A percentile compares a stretch with the other conserved stretches of the same genome.
These are phyloP conservation scores for Pipa parva DNA, from an alignment of 2,113 vertebrate genomes.

Conservation along the genomic window DNA sequence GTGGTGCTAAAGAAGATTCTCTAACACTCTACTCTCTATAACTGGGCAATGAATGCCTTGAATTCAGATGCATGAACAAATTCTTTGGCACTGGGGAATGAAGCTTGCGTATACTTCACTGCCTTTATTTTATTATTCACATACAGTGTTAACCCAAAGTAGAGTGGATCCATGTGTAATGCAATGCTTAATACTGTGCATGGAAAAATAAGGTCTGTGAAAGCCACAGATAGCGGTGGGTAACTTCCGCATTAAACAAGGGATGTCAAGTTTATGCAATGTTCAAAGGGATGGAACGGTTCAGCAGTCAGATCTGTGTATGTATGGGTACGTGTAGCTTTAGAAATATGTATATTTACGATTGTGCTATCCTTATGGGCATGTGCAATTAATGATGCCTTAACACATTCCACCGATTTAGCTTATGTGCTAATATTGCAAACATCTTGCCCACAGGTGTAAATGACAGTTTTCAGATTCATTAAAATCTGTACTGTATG, in stretches of 20 bases:
- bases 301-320: background rate
- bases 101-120: slow-evolving; percentile 3
- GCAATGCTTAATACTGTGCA: background rate
- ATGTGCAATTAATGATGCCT: background rate
- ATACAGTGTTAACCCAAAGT: background rate
- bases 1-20: slow-evolving; percentile 27
- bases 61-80: slow-evolving; percentile 27
- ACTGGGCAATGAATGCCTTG: slow-evolving; percentile 36
- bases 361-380: background rate
- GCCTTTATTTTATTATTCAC: background rate
- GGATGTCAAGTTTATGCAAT: slow-evolving; percentile 22
- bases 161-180: background rate
- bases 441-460: slow-evolving; percentile 25
- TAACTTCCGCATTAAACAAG: slow-evolving; percentile 19
- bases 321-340: background rate
- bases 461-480: too few species aligned
- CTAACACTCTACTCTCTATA: slow-evolving; percentile 21
- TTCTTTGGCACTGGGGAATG: slow-evolving; percentile 14
- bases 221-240: slow-evolving; percentile 4
- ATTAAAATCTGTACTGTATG: too few species aligned
- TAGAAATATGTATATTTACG: background rate
- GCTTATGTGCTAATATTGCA: background rate
- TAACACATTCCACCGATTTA: background rate
- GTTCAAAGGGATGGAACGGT: background rate
- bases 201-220: background rate